Evolutionary conservation across 2,888 invertebrate species (phyloP), one percentile per base, ranked within the genome.

Genomic region (Heliconius ismenius): DNA sequence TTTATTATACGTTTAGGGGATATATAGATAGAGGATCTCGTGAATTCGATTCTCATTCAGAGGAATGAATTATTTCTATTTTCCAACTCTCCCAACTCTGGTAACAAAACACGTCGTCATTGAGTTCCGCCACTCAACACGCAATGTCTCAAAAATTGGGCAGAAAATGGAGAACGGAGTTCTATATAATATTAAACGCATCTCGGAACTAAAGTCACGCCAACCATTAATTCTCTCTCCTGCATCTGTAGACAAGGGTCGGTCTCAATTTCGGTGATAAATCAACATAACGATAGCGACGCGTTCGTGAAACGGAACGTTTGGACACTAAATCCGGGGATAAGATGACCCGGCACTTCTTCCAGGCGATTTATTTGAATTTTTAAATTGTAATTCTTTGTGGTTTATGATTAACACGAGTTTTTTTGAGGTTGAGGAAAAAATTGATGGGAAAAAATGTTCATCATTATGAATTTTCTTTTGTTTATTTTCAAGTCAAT

Each of bases 281-380:
- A 83, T 83, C 82, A 83, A 81, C 70, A 77, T 81, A 82, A 83
- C 81, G 81, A 79, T 77, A 81, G 81, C 81, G 79, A 82, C 81
- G 82, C 82, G 79, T 79, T 79, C 80, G 77, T 65, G 60, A 67
- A 67, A 74, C 49, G 72, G 68, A 77, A 72, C 79, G 73, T 78
- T 79, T 79, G 65, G 76, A 73, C 54, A 75, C 76, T 73, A 60
- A 75, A 79, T 75, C 70, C 67, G 68, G 43, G 73, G 67, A 75
- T 76, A 62, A 68, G 76, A 76, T 79, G 81, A 79, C 79, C 79
- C 62, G 28, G 78, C 78, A 21, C 69, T 78, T 77, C 75, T 81
- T 81, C 80, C 80, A 64, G 73, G 65, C 79, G 73, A 80, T 80
- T 78, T 75, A 76, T 78, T 78, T 80, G 75, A 79, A 78, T 75